These are phyloP conservation scores for Eucera pruinosa DNA, from an alignment of 2,888 invertebrate genomes.

Conservation along the genomic window DNA sequence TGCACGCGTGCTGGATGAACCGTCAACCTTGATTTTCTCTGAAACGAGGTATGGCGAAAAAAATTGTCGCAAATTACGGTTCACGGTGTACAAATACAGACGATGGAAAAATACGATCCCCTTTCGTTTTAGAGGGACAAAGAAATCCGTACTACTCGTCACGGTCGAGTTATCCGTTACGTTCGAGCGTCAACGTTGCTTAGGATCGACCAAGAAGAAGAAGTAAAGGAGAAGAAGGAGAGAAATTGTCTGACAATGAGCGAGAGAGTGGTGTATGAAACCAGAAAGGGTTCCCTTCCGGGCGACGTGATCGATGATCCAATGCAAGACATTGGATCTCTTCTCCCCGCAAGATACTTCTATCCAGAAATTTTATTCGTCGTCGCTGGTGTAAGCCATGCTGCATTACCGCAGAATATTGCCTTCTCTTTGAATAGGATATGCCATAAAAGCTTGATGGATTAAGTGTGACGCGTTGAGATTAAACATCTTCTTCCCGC, in stretches of 20 bases:
- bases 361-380: conserved; percentile 55
- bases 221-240: background rate
- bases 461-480: conserved; percentile 45
- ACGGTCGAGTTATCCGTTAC: conserved; percentile 61
- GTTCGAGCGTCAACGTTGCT: conserved; percentile 45
- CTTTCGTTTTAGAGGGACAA: conserved; percentile 22
- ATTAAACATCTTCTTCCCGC: conserved; percentile 42
- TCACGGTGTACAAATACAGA: background rate
- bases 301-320: conserved; percentile 69
- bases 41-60: background rate
- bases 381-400: conserved; percentile 35
- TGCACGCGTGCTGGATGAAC: background rate
- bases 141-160: conserved; percentile 56
- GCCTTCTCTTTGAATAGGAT: conserved; percentile 50
- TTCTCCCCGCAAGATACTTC: conserved; percentile 25
- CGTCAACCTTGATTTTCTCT: background rate
- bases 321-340: conserved; percentile 61
- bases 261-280: conserved; percentile 63
- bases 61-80: background rate
- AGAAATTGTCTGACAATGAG: conserved; percentile 71
- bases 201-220: conserved; percentile 22
- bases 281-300: conserved; percentile 63
- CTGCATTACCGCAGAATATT: conserved; percentile 50
- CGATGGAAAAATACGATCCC: background rate
- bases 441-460: conserved; percentile 51